Evolutionary conservation across 2,113 vertebrate genomes (phyloP).

Genomic region (Pogona vitticeps): DNA sequence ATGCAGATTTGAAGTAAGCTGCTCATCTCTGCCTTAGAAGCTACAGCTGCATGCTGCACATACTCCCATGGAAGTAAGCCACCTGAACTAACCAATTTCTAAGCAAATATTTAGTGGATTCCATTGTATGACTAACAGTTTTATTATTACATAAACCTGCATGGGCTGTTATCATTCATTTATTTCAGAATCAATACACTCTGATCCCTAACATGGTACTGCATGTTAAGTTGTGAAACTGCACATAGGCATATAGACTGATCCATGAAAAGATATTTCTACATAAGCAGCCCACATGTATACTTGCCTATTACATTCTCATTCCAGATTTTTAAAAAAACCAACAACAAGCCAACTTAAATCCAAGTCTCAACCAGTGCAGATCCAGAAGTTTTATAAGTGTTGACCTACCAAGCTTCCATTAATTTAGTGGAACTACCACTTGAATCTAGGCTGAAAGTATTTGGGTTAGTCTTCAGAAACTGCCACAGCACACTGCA

Average conservation of each 20-base stretch:
- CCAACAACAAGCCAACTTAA: no score
- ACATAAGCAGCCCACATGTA: neutral
- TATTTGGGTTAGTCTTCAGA: neutral
- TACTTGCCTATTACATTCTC: neutral
- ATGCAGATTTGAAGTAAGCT: conserved; percentile 58
- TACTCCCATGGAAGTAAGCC: neutral
- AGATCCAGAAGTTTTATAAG: no score
- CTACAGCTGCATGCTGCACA: conserved; percentile 23
- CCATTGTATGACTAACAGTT: neutral
- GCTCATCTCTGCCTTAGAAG: conserved; percentile 44
- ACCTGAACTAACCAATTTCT: neutral
- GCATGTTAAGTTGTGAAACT: neutral
- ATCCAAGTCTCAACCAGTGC: no score
- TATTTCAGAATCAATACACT: neutral
- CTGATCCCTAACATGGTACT: neutral
- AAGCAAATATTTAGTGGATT: neutral
- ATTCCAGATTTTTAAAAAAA: no score
- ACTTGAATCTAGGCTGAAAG: no score
- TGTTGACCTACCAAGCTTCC: no score
- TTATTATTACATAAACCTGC: neutral
- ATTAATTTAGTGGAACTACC: no score
- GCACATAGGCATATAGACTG: neutral
- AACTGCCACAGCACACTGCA: neutral
- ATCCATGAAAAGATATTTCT: neutral
- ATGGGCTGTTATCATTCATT: neutral